Base-by-base conservation (phyloP, 30 jellyfish, hydroid and myxozoan species). In the Aurelia aurita region DNA sequence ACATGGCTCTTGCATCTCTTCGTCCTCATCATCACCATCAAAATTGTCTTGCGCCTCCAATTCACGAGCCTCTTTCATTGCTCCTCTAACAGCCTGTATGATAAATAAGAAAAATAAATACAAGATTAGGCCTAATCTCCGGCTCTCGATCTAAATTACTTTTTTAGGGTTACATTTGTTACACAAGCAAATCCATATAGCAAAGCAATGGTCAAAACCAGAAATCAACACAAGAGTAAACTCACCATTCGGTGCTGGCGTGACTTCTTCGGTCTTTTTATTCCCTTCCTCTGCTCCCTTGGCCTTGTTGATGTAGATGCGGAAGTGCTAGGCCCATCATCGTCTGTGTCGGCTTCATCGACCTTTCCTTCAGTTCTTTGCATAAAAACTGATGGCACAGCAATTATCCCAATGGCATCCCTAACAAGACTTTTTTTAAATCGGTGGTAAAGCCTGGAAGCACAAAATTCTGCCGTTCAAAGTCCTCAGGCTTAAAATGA, bases 311-410 rank as follows among this genome's bases (percentile, higher is more conserved):
- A n/a, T 20, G 29, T 25, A 1, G 69, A 25, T 0, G 69, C 69
- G 29, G 69, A 58, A 58, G 69, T 58, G 69, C 69, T 58, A 58
- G 29, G 69, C 69, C 69, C 69, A 58, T 14, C 27, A 20, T 58
- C 29, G 12, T 13, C 69, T 58, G 0, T 11, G 69, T 58, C 27
- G 26, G 69, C 15, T 58, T 58, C 69, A 25, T 25, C 69, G 4
- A 25, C 31, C 29, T 58, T 25, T 25, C 26, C 69, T 13, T 13
- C 69, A 20, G 14, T 15, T 7, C 27, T 58, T 11, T 20, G 14
- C 27, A 10, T 8, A 8, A 58, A 58, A n/a, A 58, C 14, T 11
- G 69, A 58, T n/a, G 69, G 69, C 12, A 58, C 69, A 20, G 69
- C 69, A 58, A 13, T 58, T 58, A 58, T 11, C 9, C 69, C 69